Base-by-base conservation (phyloP, 2,888 invertebrate species). In the Cybosia mesomella region DNA sequence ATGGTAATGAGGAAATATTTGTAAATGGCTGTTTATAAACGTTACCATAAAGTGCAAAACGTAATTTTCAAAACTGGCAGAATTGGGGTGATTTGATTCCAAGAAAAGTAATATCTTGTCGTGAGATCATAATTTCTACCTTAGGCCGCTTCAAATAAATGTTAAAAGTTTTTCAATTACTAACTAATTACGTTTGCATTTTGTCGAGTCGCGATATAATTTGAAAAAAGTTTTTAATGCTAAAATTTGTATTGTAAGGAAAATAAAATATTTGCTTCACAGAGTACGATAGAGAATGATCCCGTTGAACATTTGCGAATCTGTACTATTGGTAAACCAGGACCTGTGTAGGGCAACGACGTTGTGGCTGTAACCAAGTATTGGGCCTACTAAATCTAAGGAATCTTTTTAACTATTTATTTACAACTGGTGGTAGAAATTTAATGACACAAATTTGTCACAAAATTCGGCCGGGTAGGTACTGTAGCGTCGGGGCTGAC, bases 111-210 rank as follows among this genome's bases (percentile, higher is more conserved):
- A 49, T n/a, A 49, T 2, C 18, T 49, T 7, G 49, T n/a, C 9
- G n/a, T 8, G 49, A n/a, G n/a, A 43, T 49, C 49, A 9, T 5
- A n/a, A 49, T n/a, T 49, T 8, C 9, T n/a, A n/a, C 2, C n/a
- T 49, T 5, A n/a, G n/a, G n/a, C 2, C 4, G 49, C 49, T 49
- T 49, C n/a, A 49, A 49, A n/a, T 49, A 2, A 49, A 49, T n/a
- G 49, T 49, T 49, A 49, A 49, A 49, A 49, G 49, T 49, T 49
- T 49, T 49, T 49, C 49, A 49, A 49, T 49, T 49, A 49, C 49
- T n/a, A n/a, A 18, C 49, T 49, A 49, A 49, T 49, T 49, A 15
- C 49, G 49, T 49, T 49, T 49, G 8, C 49, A 49, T 49, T 49
- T n/a, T n/a, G 49, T 8, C 49, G 49, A 49, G 49, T 49, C 49